Percentiles rank a stretch among this genome's conserved stretches.
Evolutionary conservation across 2,113 vertebrate genomes (phyloP).

Genomic region (Protobothrops flavoviridis): DNA sequence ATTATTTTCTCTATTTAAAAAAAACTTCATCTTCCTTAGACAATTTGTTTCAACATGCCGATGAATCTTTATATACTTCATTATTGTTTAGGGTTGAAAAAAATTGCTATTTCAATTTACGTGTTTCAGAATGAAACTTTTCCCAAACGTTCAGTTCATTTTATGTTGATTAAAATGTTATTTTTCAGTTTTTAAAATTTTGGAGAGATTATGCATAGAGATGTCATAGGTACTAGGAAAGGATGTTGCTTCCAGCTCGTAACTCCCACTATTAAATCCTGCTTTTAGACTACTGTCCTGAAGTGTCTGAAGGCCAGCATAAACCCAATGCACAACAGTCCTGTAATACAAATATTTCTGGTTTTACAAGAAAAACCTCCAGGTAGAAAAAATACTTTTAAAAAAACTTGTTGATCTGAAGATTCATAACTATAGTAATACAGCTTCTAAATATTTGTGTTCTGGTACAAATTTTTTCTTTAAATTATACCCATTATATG

Average conservation of each 20-base stretch:
- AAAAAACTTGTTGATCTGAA: conserved; percentile 38
- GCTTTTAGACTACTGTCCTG: conserved; percentile 17
- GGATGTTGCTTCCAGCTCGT: background rate
- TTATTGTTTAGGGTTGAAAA: conserved; percentile 25
- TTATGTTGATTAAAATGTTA: background rate
- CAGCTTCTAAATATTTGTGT: conserved; percentile 54
- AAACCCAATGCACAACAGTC: conserved; percentile 12
- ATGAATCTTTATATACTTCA: background rate
- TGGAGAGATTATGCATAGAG: background rate
- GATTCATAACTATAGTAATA: conserved; percentile 17
- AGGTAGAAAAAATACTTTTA: conserved; percentile 58
- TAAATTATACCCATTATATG: background rate
- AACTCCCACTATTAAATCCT: conserved; percentile 24
- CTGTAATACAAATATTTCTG: conserved; percentile 53
- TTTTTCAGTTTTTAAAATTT: background rate
- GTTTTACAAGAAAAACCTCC: conserved; percentile 52
- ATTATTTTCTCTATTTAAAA: background rate
- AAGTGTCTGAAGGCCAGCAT: conserved; percentile 24
- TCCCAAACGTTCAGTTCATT: conserved; percentile 15
- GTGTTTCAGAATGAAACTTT: conserved; percentile 15
- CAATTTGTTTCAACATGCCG: background rate
- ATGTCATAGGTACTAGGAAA: background rate
- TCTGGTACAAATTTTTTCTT: background rate
- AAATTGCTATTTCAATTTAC: conserved; percentile 32
- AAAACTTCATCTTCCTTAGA: background rate